Percentiles rank a stretch among this genome's conserved stretches.
Conservation (phyloP, 2,113 vertebrate species). For the Rissa tridactyla region DNA sequence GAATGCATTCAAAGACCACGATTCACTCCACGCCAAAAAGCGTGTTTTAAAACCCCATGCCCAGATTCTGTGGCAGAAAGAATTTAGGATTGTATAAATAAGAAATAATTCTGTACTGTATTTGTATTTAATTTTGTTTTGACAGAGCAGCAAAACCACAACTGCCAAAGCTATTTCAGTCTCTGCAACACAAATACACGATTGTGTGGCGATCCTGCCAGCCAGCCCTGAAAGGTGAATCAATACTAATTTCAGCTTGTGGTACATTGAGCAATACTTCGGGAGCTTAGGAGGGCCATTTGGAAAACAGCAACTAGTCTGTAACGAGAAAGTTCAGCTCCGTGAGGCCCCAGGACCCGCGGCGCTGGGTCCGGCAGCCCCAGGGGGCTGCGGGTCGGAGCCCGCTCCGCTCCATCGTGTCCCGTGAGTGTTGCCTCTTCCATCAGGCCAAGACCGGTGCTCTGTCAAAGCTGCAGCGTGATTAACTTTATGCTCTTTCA, state of each 20-base stretch:
- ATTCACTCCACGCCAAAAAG: background rate
- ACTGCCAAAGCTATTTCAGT: background rate
- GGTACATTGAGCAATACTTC: background rate
- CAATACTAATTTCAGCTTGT: constrained; percentile 5
- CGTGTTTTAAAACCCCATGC: background rate
- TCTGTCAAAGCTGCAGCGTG: background rate
- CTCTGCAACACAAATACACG: background rate
- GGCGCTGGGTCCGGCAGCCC: background rate
- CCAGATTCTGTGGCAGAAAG: background rate
- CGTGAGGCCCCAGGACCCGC: fast-evolving
- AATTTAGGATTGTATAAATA: background rate
- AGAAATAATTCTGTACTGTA: background rate
- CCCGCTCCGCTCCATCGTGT: background rate
- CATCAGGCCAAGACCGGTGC: background rate
- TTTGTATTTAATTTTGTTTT: constrained; percentile 3
- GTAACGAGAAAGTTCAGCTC: background rate
- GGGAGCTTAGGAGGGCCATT: background rate
- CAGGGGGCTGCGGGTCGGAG: background rate
- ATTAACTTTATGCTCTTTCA: background rate
- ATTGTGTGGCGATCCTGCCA: background rate
- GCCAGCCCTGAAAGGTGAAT: background rate
- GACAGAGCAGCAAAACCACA: constrained; percentile 15
- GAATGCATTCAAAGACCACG: background rate
- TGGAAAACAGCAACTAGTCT: background rate
- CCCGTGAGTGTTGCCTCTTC: background rate